These are phyloP conservation scores for Globicephala melas DNA, from an alignment of 2,113 vertebrate genomes.

Conservation along the genomic window DNA sequence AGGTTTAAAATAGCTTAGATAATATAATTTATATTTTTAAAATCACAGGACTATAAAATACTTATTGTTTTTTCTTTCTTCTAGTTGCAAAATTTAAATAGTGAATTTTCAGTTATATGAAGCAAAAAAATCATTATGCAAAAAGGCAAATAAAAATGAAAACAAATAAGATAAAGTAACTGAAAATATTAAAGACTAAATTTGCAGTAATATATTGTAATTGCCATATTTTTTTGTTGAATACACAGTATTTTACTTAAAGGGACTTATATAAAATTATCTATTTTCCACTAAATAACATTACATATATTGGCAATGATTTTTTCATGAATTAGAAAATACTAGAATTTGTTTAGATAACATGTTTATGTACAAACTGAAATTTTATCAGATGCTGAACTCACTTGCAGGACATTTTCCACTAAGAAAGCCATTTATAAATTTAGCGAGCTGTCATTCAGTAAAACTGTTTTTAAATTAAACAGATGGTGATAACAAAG, in stretches of 20 bases:
- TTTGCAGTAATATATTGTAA: not conserved
- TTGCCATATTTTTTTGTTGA: not conserved
- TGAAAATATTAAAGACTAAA: not conserved
- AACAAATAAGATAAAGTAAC: not conserved
- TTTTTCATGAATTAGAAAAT: conserved; percentile 75
- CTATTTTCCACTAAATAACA: not conserved
- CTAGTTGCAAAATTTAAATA: not conserved
- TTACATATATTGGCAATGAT: conserved; percentile 53
- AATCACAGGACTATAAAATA: not conserved
- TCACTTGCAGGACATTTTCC: conserved; percentile 79
- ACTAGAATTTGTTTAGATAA: conserved; percentile 73
- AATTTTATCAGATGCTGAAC: conserved; percentile 80
- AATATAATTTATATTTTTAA: not conserved
- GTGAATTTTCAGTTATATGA: not conserved
- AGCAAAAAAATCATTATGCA: not conserved
- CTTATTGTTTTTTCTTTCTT: not conserved
- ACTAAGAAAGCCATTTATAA: conserved; percentile 79
- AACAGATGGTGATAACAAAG: conserved; percentile 85
- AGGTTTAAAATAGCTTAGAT: not conserved
- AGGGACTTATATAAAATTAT: not conserved
- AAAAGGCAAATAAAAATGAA: not conserved
- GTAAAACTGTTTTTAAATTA: conserved; percentile 85
- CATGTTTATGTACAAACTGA: conserved; percentile 70
- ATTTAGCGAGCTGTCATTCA: conserved; percentile 83
- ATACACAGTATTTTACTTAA: not conserved